phyloP scores from a whole-genome alignment of 2,888 invertebrate genomes.

The Thymelicus lineola region DNA sequence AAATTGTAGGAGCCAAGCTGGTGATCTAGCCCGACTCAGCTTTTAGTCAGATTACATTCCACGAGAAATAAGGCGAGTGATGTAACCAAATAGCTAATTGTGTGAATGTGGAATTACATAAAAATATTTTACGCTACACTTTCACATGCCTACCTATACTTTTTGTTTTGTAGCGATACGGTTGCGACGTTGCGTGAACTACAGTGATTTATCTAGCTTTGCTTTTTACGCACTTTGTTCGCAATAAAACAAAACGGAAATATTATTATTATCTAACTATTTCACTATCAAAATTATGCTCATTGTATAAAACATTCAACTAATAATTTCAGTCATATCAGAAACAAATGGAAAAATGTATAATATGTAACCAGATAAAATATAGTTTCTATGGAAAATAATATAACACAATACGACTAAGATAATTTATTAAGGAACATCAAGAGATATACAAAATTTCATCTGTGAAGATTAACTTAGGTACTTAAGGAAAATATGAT shows the following conservation, averaged over 20 bases:
- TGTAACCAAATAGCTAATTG: neutral
- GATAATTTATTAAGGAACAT: neutral
- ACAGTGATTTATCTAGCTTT: neutral
- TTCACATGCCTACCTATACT: neutral
- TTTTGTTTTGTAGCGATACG: neutral
- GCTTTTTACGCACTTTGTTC: neutral
- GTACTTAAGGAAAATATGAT: constrained; percentile 16
- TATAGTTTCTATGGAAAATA: too few species aligned
- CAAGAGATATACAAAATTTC: neutral
- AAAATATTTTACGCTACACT: constrained; percentile 1
- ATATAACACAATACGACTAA: neutral
- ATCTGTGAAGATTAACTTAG: constrained; percentile 8
- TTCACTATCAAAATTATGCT: too few species aligned
- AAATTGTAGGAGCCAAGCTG: constrained; percentile 7
- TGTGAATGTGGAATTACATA: neutral
- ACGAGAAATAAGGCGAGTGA: neutral
- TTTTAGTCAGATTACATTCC: constrained; percentile 14
- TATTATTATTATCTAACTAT: neutral
- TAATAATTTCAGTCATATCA: neutral
- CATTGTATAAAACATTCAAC: too few species aligned
- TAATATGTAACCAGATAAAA: too few species aligned
- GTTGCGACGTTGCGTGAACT: neutral
- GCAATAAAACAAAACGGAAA: neutral
- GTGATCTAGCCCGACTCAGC: constrained; percentile 7
- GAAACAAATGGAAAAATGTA: neutral